Base-by-base conservation (phyloP, 2,113 vertebrate genomes). In the Sinocyclocheilus maitianheensis region DNA sequence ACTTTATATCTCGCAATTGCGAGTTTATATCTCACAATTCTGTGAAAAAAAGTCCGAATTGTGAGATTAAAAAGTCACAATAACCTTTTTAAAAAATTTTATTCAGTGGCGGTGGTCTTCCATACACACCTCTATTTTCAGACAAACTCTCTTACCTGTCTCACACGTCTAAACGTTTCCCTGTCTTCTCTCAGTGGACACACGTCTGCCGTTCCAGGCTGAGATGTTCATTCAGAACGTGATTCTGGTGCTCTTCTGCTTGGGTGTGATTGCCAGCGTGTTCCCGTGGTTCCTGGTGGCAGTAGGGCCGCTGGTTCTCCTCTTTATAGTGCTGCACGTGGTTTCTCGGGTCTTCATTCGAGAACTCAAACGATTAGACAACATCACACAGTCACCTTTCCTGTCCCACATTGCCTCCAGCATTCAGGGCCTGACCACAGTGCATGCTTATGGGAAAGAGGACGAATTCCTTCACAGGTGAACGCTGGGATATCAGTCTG, bases 141-240 rank as follows among this genome's bases (percentile, higher is more conserved):
- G 72, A 12, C 5, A 30, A 65, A 46, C 26, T 22, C 26, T 22
- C 12, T 40, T 40, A 37, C 12, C 13, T 0, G 5, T 62, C 18
- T 82, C 9, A 4, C 24, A 48, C 65, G 34, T 74, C 16, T n/a
- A 24, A 55, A 75, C 55, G 12, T 10, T 65, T 63, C n/a, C 65
- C 14, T 37, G 7, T 53, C 81, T 69, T 46, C 78, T 87, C 71
- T 14, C 91, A 98, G 97, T 98, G 30, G 97, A 98, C 0, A 97
- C 97, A 48, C 96, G 97, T 9, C 94, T 98, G 91, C 97, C 97
- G 0, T 97, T 98, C 93, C 97, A 98, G 94, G 96, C 95, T 0
- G 97, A 98, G 92, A 97, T 98, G 97, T 97, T 98, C 87, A 97
- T 98, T 90, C 97, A 98, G 91, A 98, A 98, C 0, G 94, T 98